Percentiles rank a stretch among this genome's conserved stretches.
These are phyloP conservation scores for Pantherophis vulpinus DNA, from an alignment of 2,797 vertebrate species.

Conservation along the genomic window DNA sequence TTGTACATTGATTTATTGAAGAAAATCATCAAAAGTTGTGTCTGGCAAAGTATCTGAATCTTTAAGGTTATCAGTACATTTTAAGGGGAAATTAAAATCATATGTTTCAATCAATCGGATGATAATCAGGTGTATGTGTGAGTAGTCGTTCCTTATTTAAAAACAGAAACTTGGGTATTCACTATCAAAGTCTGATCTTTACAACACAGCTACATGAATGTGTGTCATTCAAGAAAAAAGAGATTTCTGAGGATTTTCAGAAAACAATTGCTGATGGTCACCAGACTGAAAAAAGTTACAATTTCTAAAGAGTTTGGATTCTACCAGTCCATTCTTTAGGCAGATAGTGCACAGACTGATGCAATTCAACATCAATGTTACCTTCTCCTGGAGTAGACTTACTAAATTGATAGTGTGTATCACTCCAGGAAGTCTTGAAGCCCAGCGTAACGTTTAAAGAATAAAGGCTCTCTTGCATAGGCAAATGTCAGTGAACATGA, in stretches of 20 bases:
- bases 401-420: not conserved
- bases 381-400: not conserved
- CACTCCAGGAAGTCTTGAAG: not conserved
- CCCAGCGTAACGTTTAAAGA: not conserved
- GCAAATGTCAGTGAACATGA: not conserved
- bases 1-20: not conserved
- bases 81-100: not conserved
- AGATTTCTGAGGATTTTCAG: not conserved
- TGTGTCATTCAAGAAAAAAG: not conserved
- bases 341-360: not conserved
- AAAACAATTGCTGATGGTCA: not conserved
- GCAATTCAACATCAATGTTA: not conserved
- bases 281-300: not conserved
- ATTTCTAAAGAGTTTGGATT: not conserved
- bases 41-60: not conserved
- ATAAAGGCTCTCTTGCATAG: not conserved
- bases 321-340: not conserved
- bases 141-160: not conserved
- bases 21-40: not conserved
- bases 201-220: not conserved
- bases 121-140: not conserved
- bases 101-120: not conserved
- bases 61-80: not conserved
- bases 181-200: not conserved
- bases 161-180: not conserved